Conservation (phyloP, 2,113 vertebrate species). For the Pyrgilauda ruficollis region DNA sequence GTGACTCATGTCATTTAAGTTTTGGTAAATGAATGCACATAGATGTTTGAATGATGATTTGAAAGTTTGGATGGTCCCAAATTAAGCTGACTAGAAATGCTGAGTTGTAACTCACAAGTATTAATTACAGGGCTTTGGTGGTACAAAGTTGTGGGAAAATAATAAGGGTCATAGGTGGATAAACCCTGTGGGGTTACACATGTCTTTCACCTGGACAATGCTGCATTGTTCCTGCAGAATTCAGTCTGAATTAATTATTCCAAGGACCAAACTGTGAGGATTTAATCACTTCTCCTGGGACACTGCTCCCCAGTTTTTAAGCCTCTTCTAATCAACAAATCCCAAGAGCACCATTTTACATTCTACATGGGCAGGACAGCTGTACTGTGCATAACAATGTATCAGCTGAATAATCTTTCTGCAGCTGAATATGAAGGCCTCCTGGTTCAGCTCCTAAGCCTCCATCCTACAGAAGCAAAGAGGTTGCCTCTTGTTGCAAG, state of each 20-base stretch:
- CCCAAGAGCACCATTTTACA: neutral
- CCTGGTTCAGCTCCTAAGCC: neutral
- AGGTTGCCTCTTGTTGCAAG: neutral
- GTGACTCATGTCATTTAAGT: neutral
- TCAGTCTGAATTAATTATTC: neutral
- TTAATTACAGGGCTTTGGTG: neutral
- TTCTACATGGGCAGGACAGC: neutral
- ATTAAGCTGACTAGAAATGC: neutral
- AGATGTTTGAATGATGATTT: neutral
- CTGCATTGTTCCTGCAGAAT: neutral
- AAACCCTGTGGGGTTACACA: neutral
- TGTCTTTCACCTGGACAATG: neutral
- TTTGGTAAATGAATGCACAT: neutral
- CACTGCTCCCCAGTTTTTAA: neutral
- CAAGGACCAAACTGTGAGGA: neutral
- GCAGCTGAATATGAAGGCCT: neutral
- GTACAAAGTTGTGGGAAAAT: neutral
- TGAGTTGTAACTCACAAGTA: neutral
- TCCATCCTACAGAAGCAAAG: neutral
- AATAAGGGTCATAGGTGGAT: neutral
- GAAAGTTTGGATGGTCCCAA: conserved; percentile 15
- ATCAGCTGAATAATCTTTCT: neutral
- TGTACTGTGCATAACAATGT: neutral
- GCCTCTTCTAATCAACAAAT: neutral
- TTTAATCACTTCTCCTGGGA: neutral